Evolutionary conservation across 1,140 invertebrate genomes (phyloP), one percentile per base, ranked within the genome.

Genomic region (Chlorops oryzae): DNA sequence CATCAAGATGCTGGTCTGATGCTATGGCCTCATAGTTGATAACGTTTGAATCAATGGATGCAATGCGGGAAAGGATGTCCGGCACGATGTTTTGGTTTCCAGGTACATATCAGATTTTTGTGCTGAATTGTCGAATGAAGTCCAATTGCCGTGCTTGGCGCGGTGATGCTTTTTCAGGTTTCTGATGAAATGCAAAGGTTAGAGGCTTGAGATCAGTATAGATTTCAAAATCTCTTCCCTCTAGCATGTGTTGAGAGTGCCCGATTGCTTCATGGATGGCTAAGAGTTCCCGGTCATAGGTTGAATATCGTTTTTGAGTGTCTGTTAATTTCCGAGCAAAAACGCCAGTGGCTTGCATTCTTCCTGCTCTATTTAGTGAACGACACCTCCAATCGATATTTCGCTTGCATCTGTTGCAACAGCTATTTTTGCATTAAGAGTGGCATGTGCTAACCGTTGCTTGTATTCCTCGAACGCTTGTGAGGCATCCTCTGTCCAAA

Each of bases 131-230:
- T 3, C 56, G 35, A 20, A 69, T 59, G 32, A 20, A 63, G 24
- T 62, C 44, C 7, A 65, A 44, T 37, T 67, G 56, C 15, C 51
- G 51, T 21, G 56, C 55, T 52, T 66, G 63, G 5, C 71, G 52
- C 9, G 61, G 60, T 6, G 61, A 58, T 47, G 46, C 49, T 49
- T 69, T 67, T 1, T 73, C 68, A 4, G 51, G 28, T 7, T 58
- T 57, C 45, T 64, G 55, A 17, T 41, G 12, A 46, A 66, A 68
- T 6, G 61, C 62, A 39, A 46, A 62, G 7, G 52, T 51, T 3
- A 72, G 51, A 7, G 65, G 67, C 53, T 71, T 66, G 41, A 70
- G 70, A 48, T 72, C 64, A 0, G 68, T 72, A 42, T 50, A 61
- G 5, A 73, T 60, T 0, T 38, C 46, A 34, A 71, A 60, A 27